Percentiles rank a stretch among this genome's conserved stretches.
phyloP scores from a whole-genome alignment of 1,140 invertebrate species.

The Drosophila burlai region DNA sequence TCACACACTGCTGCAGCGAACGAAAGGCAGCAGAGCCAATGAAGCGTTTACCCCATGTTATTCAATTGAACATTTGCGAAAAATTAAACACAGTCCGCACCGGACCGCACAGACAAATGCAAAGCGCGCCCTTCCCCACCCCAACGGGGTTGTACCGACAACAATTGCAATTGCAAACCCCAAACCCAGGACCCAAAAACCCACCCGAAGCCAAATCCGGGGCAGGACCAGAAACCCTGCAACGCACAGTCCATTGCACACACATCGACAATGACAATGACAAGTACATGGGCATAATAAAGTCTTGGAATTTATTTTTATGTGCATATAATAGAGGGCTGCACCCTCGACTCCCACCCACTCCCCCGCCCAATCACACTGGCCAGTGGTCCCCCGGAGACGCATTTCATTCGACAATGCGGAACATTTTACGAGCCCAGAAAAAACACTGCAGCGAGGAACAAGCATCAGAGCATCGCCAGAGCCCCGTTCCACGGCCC shows the following conservation, averaged over 20 bases:
- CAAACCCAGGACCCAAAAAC: constrained; percentile 10
- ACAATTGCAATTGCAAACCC: constrained; percentile 60
- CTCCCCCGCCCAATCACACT: constrained; percentile 38
- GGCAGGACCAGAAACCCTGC: constrained; percentile 13
- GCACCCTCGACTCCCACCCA: constrained; percentile 23
- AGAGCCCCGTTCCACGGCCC: constrained; percentile 7
- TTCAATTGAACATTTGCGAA: constrained; percentile 78
- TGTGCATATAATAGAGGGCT: constrained; percentile 79
- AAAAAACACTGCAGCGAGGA: constrained; percentile 40
- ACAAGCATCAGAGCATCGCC: constrained; percentile 7
- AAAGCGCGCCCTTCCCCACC: constrained; percentile 34
- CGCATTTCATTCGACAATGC: constrained; percentile 72
- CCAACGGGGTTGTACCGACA: constrained; percentile 20
- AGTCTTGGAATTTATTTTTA: constrained; percentile 84
- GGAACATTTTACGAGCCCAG: constrained; percentile 61
- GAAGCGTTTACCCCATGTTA: constrained; percentile 65
- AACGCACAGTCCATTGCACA: constrained; percentile 75
- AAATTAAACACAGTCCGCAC: constrained; percentile 69
- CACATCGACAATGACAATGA: constrained; percentile 63
- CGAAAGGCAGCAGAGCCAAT: constrained; percentile 35
- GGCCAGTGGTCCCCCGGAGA: constrained; percentile 62
- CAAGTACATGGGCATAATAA: constrained; percentile 83
- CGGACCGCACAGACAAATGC: constrained; percentile 50
- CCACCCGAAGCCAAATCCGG: neutral
- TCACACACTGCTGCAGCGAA: constrained; percentile 28